These are phyloP conservation scores for Morpho deidamia DNA, from an alignment of 2,888 invertebrate species.

Conservation along the genomic window DNA sequence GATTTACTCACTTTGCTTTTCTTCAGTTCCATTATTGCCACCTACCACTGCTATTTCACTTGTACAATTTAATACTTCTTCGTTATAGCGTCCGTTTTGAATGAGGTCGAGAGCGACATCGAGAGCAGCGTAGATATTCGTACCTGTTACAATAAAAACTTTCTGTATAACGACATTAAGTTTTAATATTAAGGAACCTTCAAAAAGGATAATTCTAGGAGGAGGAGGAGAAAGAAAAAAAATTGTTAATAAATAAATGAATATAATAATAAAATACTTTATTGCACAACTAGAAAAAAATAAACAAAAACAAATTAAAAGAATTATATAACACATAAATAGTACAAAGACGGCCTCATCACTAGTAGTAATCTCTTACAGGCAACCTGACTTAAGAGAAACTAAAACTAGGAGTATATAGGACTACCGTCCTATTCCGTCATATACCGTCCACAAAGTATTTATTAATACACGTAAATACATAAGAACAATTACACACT, in stretches of 20 bases:
- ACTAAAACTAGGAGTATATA: too few relatives aligned
- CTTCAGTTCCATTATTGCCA: constrained; percentile 1
- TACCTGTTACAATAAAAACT: constrained; percentile 53
- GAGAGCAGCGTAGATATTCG: constrained; percentile 83
- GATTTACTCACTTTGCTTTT: not conserved
- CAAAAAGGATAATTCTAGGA: not conserved
- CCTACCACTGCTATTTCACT: not conserved
- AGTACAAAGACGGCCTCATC: too few relatives aligned
- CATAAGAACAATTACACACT: too few relatives aligned
- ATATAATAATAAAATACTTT: too few relatives aligned
- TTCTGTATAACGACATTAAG: not conserved
- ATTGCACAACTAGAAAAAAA: too few relatives aligned
- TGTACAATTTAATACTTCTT: not conserved
- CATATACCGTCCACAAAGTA: too few relatives aligned
- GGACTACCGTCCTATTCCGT: too few relatives aligned
- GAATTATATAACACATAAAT: too few relatives aligned
- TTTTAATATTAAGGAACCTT: not conserved
- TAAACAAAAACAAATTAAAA: too few relatives aligned
- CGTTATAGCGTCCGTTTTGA: constrained; percentile 47
- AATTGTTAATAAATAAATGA: too few relatives aligned
- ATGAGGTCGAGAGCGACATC: constrained; percentile 74
- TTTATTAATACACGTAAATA: too few relatives aligned
- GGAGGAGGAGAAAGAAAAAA: not conserved
- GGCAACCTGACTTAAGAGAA: too few relatives aligned
- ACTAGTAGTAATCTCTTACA: not conserved